Conservation (phyloP, 2,113 vertebrate genomes). For the Rana temporaria region DNA sequence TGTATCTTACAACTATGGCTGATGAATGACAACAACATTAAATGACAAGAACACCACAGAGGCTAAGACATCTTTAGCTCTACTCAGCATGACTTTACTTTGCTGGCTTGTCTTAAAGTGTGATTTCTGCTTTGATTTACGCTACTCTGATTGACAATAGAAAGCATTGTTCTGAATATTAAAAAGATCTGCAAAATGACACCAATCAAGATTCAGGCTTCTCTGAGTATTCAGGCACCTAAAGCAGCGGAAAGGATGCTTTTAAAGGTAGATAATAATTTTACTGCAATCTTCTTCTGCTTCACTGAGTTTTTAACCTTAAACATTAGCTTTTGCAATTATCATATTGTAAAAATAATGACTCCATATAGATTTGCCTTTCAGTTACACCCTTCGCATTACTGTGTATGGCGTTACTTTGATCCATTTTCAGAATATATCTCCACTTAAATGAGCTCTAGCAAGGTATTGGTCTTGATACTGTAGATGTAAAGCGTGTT, state of each 20-base stretch:
- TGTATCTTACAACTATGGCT: background rate
- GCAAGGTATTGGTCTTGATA: background rate
- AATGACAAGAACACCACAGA: conserved; percentile 6
- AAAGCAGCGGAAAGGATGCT: background rate
- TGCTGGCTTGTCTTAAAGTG: background rate
- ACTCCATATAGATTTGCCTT: background rate
- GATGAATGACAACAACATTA: background rate
- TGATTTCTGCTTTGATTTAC: conserved; percentile 3
- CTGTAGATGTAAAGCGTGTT: too few relatives aligned
- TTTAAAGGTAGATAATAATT: background rate
- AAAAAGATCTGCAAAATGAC: background rate
- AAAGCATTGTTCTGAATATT: conserved; percentile 4
- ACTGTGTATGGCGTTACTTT: background rate
- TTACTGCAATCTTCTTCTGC: conserved; percentile 1
- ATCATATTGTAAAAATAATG: conserved; percentile 3
- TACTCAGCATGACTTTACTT: conserved; percentile 20
- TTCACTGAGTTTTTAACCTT: conserved; percentile 13
- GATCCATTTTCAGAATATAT: background rate
- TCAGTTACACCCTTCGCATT: background rate
- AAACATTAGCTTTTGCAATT: background rate
- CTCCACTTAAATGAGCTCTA: background rate
- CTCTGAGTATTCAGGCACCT: background rate
- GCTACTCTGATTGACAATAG: background rate
- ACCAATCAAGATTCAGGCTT: background rate
- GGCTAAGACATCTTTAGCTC: background rate